phyloP scores from a whole-genome alignment of 2,113 vertebrate genomes.

The Callaeas wilsoni region DNA sequence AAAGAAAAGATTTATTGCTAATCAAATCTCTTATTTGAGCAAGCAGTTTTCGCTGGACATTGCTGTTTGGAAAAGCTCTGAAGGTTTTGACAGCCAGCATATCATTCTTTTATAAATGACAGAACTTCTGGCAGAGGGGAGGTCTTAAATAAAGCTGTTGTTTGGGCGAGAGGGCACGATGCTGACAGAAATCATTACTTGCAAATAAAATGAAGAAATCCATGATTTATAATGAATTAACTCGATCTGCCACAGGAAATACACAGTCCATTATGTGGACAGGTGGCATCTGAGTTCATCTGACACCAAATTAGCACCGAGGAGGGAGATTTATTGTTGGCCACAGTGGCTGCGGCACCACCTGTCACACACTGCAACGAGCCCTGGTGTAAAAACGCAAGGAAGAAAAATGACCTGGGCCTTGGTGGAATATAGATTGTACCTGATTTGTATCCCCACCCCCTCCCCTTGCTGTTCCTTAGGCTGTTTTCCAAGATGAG shows the following conservation, averaged over 20 bases:
- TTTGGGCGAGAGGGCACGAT: accelerated
- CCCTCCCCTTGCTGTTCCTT: background rate
- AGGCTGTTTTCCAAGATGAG: slow-evolving; percentile 91
- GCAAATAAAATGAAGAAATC: background rate
- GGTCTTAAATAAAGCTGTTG: background rate
- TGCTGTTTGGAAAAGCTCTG: background rate
- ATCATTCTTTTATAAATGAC: background rate
- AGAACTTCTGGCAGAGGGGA: background rate
- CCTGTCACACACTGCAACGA: background rate
- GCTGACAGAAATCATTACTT: background rate
- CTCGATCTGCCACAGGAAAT: slow-evolving; percentile 41
- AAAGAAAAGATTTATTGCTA: background rate
- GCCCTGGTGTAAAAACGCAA: background rate
- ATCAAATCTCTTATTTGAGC: background rate
- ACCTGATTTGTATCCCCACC: background rate
- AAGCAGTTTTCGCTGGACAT: background rate
- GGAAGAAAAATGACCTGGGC: background rate
- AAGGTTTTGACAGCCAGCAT: background rate
- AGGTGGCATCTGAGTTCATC: slow-evolving; percentile 43
- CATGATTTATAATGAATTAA: background rate
- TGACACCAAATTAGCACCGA: slow-evolving; percentile 42
- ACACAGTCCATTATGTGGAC: slow-evolving; percentile 23
- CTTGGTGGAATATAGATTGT: background rate
- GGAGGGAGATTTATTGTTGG: slow-evolving; percentile 22
- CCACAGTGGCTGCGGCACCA: background rate